Base-by-base conservation (phyloP, 2,888 invertebrate species). In the Drosophila meridionalis region DNA sequence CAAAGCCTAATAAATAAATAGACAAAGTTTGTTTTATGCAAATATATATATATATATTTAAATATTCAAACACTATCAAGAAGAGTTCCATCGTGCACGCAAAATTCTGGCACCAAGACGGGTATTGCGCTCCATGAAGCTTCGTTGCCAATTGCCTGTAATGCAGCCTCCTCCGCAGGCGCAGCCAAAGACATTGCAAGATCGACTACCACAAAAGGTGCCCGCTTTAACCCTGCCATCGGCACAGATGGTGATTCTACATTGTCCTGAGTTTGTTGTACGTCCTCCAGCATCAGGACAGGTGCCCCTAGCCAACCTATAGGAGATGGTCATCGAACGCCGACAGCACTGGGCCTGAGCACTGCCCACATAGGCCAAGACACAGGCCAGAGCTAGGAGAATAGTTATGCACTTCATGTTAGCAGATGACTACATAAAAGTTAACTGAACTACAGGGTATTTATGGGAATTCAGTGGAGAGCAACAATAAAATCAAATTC, bases 181-280 rank as follows among this genome's bases (percentile, higher is more conserved):
- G 38, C 59, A 59, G 28, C 59, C 38, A n/a, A 59, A 48, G 59
- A 47, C 6, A 12, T 59, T 59, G n/a, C 59, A 48, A 2, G 47
- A 12, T 20, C 38, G 6, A 9, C 47, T 47, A 0, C 59, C 59
- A 28, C 47, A 59, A 3, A 1, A 59, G 47, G n/a, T 30, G 36
- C 59, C 59, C 38, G 38, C 38, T 7, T 38, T 36, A 28, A 11
- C n/a, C 36, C 6, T 11, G 14, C 59, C 59, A n/a, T 59, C n/a
- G 11, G 59, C 47, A 12, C 59, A 59, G n/a, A 59, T 28, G 36
- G 28, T 47, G 3, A 36, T 58, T 5, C 45, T 28, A 1, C 45
- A 47, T 1, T n/a, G 32, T 3, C 50, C 50, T 0, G 32, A 32
- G 20, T 0, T 20, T 20, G 20, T 20, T 20, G 20, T 20, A 5